These are phyloP conservation scores for Pentalonia nigronervosa DNA, from an alignment of 1,140 invertebrate species.

Conservation along the genomic window DNA sequence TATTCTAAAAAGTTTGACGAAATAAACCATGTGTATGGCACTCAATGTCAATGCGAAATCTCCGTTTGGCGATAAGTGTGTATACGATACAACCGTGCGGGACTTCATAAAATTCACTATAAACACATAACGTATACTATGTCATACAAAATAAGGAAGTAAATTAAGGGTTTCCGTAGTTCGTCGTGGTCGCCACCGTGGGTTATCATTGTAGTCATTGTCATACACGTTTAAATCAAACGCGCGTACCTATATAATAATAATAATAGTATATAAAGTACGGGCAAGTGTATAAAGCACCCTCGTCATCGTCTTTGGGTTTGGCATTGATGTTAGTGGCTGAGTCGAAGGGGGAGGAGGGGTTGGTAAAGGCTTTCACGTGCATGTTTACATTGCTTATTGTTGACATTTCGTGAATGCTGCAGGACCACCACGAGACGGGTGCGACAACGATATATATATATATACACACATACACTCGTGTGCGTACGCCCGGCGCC, in stretches of 20 bases:
- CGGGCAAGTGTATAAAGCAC: neutral
- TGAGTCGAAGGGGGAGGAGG: neutral
- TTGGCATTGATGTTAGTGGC: neutral
- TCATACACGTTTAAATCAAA: no score
- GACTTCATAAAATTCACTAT: no score
- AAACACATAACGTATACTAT: no score
- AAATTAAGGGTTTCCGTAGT: no score
- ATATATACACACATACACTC: neutral
- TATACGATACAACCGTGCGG: no score
- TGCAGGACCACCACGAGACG: neutral
- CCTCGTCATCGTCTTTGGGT: neutral
- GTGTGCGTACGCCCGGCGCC: neutral
- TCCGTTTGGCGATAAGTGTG: no score
- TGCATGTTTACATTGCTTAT: neutral
- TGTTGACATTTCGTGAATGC: neutral
- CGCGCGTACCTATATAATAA: no score
- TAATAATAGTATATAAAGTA: neutral
- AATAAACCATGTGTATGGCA: no score
- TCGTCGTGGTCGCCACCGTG: neutral
- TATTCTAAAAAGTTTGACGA: no score
- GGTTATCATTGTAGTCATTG: neutral
- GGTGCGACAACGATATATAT: neutral
- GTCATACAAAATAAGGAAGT: no score
- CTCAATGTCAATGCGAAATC: no score
- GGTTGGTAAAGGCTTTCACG: neutral